Evolutionary conservation across 2,113 vertebrate species (phyloP).

Genomic region (Holacanthus passer): DNA sequence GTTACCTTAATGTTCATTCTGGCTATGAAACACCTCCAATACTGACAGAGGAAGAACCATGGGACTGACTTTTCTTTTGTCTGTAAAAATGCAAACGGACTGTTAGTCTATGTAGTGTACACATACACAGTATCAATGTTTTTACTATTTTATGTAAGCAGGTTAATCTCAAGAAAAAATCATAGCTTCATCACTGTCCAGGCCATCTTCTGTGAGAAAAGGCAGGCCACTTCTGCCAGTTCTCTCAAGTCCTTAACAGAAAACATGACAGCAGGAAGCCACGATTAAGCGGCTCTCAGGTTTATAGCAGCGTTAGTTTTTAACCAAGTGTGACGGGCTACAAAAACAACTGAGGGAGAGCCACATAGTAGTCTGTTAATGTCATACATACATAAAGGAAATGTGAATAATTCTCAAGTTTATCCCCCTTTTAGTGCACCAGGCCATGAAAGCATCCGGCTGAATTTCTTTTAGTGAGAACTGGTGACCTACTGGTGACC

Average conservation of each 20-base stretch:
- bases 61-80: background rate
- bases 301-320: conserved; percentile 71
- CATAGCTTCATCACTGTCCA: conserved; percentile 28
- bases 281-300: conserved; percentile 13
- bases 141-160: conserved; percentile 25
- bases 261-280: conserved; percentile 45
- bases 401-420: background rate
- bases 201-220: conserved; percentile 33
- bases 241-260: conserved; percentile 25
- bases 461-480: conserved; percentile 2
- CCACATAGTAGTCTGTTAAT: conserved; percentile 38
- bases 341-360: conserved; percentile 38
- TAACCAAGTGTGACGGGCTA: conserved; percentile 40
- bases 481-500: conserved; percentile 15
- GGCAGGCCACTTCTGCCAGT: conserved; percentile 27
- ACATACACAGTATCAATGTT: conserved; percentile 34
- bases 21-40: conserved; percentile 42
- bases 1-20: conserved; percentile 32
- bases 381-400: conserved; percentile 14
- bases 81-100: conserved; percentile 25
- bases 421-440: background rate
- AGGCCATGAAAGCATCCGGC: background rate
- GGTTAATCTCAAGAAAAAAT: conserved; percentile 26
- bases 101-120: conserved; percentile 42
- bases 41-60: conserved; percentile 20